Evolutionary conservation across 2,113 vertebrate species (phyloP).

Genomic region (Jacana jacana): DNA sequence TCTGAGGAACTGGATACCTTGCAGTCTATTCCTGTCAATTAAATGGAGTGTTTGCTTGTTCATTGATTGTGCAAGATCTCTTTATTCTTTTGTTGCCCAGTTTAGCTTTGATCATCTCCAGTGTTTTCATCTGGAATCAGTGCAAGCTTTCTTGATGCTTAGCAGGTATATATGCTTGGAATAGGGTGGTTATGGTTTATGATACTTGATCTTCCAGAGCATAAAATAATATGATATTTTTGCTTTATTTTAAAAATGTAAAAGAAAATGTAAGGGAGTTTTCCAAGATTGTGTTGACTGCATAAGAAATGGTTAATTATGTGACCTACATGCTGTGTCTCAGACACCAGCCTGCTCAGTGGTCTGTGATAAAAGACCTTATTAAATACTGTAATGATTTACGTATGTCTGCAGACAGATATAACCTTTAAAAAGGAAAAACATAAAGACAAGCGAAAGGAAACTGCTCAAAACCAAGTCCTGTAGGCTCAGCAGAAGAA

Average conservation of each 20-base stretch:
- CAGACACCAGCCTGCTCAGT: constrained; percentile 17
- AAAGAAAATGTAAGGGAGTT: background rate
- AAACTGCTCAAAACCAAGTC: background rate
- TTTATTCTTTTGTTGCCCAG: background rate
- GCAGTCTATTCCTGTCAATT: background rate
- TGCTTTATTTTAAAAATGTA: background rate
- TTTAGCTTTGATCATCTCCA: background rate
- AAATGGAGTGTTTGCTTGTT: background rate
- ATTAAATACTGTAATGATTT: constrained; percentile 48
- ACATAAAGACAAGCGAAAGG: background rate
- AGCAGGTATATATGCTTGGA: background rate
- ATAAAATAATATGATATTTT: background rate
- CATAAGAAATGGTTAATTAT: constrained; percentile 35
- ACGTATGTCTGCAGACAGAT: background rate
- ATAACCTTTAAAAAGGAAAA: constrained; percentile 1
- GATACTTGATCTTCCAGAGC: background rate
- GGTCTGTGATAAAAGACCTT: constrained; percentile 43
- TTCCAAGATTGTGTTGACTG: background rate
- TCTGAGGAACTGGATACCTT: background rate
- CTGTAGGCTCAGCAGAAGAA: background rate
- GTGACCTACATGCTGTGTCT: constrained; percentile 51
- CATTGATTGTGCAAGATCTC: background rate
- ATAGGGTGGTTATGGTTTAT: background rate
- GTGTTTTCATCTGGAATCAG: background rate
- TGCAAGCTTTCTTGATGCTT: background rate